A percentile compares a stretch with the other conserved stretches of the same genome.
Conservation (phyloP, 2,888 invertebrate genomes). For the Cephus spinipes region DNA sequence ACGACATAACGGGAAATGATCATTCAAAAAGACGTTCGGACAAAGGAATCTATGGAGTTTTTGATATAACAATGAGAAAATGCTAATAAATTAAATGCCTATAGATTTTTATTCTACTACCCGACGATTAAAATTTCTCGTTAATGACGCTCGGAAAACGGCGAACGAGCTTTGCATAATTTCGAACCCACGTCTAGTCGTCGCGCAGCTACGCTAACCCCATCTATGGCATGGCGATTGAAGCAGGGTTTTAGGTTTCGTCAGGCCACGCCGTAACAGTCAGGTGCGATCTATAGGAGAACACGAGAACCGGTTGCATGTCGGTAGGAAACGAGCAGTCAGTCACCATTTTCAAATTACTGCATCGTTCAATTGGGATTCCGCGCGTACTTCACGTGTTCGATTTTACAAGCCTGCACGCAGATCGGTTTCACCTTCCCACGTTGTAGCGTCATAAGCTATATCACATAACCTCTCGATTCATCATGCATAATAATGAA, state of each 20-base stretch:
- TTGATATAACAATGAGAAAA: too few species aligned
- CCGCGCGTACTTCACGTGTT: conserved; percentile 17
- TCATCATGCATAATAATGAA: conserved; percentile 29
- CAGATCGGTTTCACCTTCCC: background rate
- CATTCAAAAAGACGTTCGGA: too few species aligned
- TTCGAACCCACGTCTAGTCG: background rate
- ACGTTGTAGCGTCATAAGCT: background rate
- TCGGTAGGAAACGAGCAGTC: conserved; percentile 18
- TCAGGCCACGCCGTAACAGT: background rate
- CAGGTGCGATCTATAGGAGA: background rate
- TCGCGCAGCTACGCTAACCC: background rate
- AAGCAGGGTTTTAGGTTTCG: background rate
- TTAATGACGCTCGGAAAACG: background rate
- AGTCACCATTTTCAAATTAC: conserved; percentile 36
- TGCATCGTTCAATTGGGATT: conserved; percentile 20
- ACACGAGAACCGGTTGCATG: background rate
- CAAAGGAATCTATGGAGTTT: too few species aligned
- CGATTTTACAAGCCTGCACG: conserved; percentile 28
- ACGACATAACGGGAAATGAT: background rate
- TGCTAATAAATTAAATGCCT: too few species aligned
- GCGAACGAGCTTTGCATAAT: background rate
- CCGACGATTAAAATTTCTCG: background rate
- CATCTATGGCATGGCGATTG: background rate
- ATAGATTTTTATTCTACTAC: background rate
- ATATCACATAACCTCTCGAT: conserved; percentile 9